Conservation (phyloP, 2,113 vertebrate genomes). For the Pollachius pollachius region DNA sequence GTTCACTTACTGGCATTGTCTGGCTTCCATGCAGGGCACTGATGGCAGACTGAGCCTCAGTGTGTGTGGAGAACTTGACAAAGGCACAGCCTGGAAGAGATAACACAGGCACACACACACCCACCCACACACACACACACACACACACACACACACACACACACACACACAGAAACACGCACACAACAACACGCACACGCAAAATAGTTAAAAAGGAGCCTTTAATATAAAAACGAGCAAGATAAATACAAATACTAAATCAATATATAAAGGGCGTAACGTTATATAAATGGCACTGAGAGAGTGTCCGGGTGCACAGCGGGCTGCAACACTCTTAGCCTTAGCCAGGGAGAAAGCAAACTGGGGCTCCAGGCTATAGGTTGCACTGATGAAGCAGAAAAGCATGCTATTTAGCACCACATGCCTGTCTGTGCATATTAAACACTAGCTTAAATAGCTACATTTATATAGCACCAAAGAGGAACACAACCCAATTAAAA, state of each 20-base stretch:
- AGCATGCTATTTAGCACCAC: constrained; percentile 72
- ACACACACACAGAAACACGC: too few relatives aligned
- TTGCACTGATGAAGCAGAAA: constrained; percentile 73
- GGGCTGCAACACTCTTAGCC: constrained; percentile 53
- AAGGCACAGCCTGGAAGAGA: constrained; percentile 91
- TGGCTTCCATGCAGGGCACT: constrained; percentile 97
- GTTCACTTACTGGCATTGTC: constrained; percentile 96
- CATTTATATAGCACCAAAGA: constrained; percentile 25
- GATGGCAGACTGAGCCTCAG: constrained; percentile 97
- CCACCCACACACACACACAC: constrained; percentile 13
- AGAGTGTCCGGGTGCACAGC: constrained; percentile 51
- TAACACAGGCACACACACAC: constrained; percentile 30
- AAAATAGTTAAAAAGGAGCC: background rate
- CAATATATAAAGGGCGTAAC: background rate
- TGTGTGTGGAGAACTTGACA: constrained; percentile 98
- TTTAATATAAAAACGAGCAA: background rate
- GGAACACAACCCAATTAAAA: constrained; percentile 23
- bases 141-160: constrained; percentile 8
- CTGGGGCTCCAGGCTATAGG: constrained; percentile 64
- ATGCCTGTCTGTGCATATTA: constrained; percentile 70
- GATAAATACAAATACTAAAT: background rate
- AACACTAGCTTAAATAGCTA: constrained; percentile 47
- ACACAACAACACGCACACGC: too few relatives aligned
- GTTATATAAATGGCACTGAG: background rate
- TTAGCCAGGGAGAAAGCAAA: constrained; percentile 63